These are phyloP conservation scores for Drosophila fungiperda DNA, from an alignment of 2,888 invertebrate genomes.

Conservation along the genomic window DNA sequence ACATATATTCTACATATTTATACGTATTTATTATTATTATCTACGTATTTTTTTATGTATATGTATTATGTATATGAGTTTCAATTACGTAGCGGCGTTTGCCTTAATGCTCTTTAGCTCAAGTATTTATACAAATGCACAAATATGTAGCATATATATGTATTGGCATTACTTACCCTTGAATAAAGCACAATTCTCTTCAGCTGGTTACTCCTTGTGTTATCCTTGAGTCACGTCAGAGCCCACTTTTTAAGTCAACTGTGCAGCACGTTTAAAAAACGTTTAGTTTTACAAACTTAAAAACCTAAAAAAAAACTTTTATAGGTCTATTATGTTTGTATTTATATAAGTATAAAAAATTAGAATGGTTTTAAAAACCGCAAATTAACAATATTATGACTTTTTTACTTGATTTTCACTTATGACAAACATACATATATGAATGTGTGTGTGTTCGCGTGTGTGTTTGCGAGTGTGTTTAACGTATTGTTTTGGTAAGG, in stretches of 20 bases:
- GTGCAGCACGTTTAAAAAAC: conserved; percentile 21
- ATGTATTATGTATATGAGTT: neutral
- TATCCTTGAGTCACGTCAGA: conserved; percentile 26
- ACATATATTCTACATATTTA: neutral
- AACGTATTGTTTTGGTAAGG: conserved; percentile 49
- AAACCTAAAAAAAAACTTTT: conserved; percentile 29
- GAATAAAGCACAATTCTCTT: conserved; percentile 8
- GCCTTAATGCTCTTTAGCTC: neutral
- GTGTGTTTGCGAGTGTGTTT: conserved; percentile 27
- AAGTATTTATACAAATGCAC: neutral
- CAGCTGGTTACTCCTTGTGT: conserved; percentile 25
- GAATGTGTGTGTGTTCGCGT: conserved; percentile 9
- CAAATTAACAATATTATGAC: conserved; percentile 26
- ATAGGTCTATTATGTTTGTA: conserved; percentile 4
- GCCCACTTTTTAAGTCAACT: conserved; percentile 14
- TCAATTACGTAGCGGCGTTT: conserved; percentile 8
- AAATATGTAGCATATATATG: neutral
- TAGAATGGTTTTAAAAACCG: conserved; percentile 39
- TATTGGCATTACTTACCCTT: conserved; percentile 26
- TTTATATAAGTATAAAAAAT: conserved; percentile 31
- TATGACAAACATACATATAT: conserved; percentile 10
- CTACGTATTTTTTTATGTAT: neutral
- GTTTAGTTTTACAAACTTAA: neutral
- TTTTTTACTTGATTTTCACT: conserved; percentile 15
- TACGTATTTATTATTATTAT: too few species aligned